A percentile compares a stretch with the other conserved stretches of the same genome.
Evolutionary conservation across 2,113 vertebrate species (phyloP).

Genomic region (Lanius collurio): DNA sequence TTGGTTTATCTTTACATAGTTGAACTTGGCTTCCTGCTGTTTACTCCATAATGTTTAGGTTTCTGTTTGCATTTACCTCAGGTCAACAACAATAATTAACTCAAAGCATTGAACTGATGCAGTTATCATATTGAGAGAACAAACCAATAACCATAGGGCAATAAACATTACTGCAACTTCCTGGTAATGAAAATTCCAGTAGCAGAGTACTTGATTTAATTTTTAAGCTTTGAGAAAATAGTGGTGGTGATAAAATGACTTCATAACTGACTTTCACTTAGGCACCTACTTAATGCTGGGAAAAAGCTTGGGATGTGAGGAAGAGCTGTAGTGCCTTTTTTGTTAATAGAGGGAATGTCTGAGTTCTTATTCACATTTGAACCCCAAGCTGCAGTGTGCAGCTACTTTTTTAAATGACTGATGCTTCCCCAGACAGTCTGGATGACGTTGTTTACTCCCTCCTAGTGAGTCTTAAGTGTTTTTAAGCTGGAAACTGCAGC

Average conservation of each 20-base stretch:
- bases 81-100: constrained; percentile 40
- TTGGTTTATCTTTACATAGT: not conserved
- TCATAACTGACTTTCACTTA: not conserved
- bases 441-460: not conserved
- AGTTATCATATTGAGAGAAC: not conserved
- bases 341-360: not conserved
- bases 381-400: not conserved
- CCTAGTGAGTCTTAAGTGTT: not conserved
- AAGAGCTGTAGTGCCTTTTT: not conserved
- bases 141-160: not conserved
- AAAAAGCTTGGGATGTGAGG: not conserved
- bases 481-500: not conserved
- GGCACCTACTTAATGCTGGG: not conserved
- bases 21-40: not conserved
- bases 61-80: constrained; percentile 6
- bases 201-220: not conserved
- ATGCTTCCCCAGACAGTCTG: not conserved
- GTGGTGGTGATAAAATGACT: not conserved
- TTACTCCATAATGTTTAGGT: not conserved
- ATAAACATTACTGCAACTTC: not conserved
- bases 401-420: not conserved
- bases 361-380: not conserved
- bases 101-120: not conserved
- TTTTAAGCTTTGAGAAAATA: constrained; percentile 30
- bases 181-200: constrained; percentile 37